Evolutionary conservation across 2,113 vertebrate genomes (phyloP).

Genomic region (Ploceus nigricollis): DNA sequence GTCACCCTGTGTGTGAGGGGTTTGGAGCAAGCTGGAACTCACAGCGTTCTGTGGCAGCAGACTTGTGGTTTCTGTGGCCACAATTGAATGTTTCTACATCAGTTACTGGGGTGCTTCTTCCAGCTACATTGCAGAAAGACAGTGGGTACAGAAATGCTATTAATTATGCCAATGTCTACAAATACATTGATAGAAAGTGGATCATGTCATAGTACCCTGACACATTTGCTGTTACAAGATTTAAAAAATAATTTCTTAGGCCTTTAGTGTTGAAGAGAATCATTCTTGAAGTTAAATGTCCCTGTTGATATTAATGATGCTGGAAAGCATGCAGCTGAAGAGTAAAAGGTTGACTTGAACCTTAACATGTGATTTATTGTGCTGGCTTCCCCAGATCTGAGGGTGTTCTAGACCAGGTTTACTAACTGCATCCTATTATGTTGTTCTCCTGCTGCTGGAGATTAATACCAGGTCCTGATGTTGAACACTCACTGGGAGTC

Average conservation of each 20-base stretch:
- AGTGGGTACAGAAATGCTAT: background rate
- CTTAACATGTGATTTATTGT: background rate
- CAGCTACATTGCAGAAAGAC: background rate
- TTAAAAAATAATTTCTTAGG: background rate
- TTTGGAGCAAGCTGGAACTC: background rate
- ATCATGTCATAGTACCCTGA: too few relatives aligned
- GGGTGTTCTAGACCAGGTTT: background rate
- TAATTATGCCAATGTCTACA: background rate
- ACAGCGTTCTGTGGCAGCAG: background rate
- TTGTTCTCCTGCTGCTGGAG: background rate
- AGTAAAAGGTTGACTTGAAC: background rate
- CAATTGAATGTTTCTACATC: background rate
- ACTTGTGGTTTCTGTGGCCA: background rate
- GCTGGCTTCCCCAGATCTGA: background rate
- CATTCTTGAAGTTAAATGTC: background rate
- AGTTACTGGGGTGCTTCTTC: background rate
- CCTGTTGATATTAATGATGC: background rate
- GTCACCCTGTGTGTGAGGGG: rapidly evolving
- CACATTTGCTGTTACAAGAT: background rate
- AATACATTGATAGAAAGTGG: background rate
- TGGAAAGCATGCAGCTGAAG: background rate
- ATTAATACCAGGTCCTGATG: background rate
- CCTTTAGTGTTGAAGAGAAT: background rate
- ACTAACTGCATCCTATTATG: too few relatives aligned
- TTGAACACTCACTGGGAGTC: background rate